phyloP scores from a whole-genome alignment of 1,140 invertebrate species.

The Drosophila subobscura region DNA sequence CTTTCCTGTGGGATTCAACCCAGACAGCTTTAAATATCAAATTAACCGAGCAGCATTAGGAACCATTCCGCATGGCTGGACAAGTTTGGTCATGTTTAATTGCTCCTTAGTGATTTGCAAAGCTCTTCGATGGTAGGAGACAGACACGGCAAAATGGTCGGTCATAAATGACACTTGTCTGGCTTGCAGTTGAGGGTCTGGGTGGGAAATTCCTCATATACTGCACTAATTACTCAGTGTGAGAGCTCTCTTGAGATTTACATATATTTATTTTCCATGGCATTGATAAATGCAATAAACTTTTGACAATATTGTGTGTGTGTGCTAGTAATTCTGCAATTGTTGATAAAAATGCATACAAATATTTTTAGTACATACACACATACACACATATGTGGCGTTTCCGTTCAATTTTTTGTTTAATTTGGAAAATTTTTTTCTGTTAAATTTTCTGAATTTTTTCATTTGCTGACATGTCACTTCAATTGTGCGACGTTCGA shows the following conservation, averaged over 20 bases:
- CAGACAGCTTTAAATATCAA: constrained; percentile 66
- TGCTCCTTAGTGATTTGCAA: constrained; percentile 71
- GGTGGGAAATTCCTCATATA: constrained; percentile 28
- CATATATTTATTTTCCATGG: constrained; percentile 5
- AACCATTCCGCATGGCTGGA: constrained; percentile 61
- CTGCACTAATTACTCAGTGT: constrained; percentile 46
- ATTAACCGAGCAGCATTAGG: constrained; percentile 43
- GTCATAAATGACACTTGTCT: constrained; percentile 47
- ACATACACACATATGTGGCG: background rate
- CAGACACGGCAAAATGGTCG: constrained; percentile 8
- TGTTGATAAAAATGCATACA: constrained; percentile 65
- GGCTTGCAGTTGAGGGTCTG: constrained; percentile 25
- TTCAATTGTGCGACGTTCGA: constrained; percentile 69
- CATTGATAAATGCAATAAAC: constrained; percentile 73
- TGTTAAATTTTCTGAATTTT: constrained; percentile 2
- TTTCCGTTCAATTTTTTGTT: constrained; percentile 16
- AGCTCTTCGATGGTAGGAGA: constrained; percentile 14
- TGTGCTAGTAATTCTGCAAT: constrained; percentile 48
- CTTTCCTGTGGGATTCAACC: background rate
- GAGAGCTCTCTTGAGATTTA: constrained; percentile 25
- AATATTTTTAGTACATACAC: constrained; percentile 37
- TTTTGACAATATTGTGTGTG: constrained; percentile 68
- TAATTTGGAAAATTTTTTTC: constrained; percentile 13
- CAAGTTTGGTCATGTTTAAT: constrained; percentile 65
- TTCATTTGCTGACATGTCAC: constrained; percentile 63